Evolutionary conservation across 2,113 vertebrate genomes (phyloP).

Genomic region (Gallinago undulata): DNA sequence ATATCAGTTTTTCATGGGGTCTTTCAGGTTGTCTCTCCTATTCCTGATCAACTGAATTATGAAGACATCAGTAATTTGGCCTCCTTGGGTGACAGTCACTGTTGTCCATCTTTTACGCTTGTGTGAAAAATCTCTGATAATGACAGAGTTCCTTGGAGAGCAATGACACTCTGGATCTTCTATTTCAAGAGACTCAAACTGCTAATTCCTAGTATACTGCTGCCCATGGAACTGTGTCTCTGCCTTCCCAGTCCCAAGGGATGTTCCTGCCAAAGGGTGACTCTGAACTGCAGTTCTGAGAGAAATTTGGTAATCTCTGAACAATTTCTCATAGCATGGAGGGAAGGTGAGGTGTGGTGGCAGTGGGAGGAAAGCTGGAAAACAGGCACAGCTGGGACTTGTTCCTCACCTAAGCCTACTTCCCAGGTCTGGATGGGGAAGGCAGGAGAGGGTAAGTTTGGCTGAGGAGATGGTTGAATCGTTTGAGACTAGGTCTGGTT

Average conservation of each 20-base stretch:
- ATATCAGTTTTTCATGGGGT: not conserved
- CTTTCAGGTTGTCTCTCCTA: not conserved
- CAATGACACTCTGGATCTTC: not conserved
- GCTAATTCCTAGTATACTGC: not conserved
- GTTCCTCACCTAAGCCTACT: not conserved
- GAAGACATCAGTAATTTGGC: not conserved
- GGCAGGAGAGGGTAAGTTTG: not conserved
- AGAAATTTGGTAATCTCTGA: fast-evolving
- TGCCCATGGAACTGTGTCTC: not conserved
- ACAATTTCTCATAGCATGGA: not conserved
- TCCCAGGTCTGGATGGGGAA: not conserved
- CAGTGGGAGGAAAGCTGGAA: not conserved
- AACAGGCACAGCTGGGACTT: not conserved
- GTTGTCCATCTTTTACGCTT: not conserved
- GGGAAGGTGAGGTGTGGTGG: not conserved
- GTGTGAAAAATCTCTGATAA: not conserved
- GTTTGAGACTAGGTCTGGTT: not conserved
- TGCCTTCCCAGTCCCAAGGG: not conserved
- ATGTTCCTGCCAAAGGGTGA: not conserved
- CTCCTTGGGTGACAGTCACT: not conserved
- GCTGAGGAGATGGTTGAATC: not conserved
- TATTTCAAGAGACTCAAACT: not conserved
- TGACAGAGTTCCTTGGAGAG: not conserved
- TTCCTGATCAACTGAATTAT: not conserved
- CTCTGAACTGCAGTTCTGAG: not conserved